Evolutionary conservation across 2,888 invertebrate species (phyloP).

Genomic region (Trichacis sp.): DNA sequence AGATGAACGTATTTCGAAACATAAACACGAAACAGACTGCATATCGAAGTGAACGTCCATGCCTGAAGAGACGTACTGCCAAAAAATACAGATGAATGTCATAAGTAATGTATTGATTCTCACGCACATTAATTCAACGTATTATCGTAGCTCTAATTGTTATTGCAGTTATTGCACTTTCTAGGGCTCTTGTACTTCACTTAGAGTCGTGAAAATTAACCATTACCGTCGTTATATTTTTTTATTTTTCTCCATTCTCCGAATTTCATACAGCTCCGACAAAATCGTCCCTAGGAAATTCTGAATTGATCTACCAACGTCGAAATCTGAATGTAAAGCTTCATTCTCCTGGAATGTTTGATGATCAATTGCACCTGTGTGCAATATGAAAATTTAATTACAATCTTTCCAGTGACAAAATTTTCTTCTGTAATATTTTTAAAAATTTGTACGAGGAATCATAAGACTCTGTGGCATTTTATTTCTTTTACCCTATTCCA

Average conservation of each 20-base stretch:
- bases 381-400: too few relatives aligned
- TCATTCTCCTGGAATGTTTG: too few relatives aligned
- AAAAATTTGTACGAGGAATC: too few relatives aligned
- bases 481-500: too few relatives aligned
- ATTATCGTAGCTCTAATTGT: constrained; percentile 68
- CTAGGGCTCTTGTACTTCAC: constrained; percentile 64
- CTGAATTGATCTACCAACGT: too few relatives aligned
- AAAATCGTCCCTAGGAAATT: too few relatives aligned
- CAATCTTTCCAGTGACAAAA: too few relatives aligned
- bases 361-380: too few relatives aligned
- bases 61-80: constrained; percentile 31
- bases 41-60: constrained; percentile 1
- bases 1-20: background rate
- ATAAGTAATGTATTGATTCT: constrained; percentile 57
- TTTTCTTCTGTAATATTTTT: too few relatives aligned
- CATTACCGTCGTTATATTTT: constrained; percentile 40
- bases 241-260: constrained; percentile 13
- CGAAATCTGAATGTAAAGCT: too few relatives aligned
- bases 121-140: constrained; percentile 65
- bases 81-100: constrained; percentile 50
- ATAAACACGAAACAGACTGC: constrained; percentile 1
- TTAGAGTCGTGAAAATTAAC: constrained; percentile 48
- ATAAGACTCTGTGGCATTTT: too few relatives aligned
- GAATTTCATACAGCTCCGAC: constrained; percentile 20
- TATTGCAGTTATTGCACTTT: constrained; percentile 66